These are phyloP conservation scores for Gasteruption jaculator DNA, from an alignment of 2,888 invertebrate genomes.

Conservation along the genomic window DNA sequence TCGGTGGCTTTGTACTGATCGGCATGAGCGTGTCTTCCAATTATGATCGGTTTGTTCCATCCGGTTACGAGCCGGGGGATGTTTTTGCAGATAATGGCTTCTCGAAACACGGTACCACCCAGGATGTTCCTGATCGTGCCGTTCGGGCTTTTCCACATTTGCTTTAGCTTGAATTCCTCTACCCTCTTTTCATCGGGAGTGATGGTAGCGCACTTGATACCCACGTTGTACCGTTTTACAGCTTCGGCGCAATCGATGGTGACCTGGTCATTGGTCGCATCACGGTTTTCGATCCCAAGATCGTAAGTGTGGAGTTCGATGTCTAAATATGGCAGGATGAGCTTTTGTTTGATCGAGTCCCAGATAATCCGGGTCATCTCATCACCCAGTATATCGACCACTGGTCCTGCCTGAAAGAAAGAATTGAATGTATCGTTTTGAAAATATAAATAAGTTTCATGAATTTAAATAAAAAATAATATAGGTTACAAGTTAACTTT, in stretches of 20 bases:
- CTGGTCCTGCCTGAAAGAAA: slow-evolving; percentile 67
- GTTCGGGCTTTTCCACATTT: slow-evolving; percentile 91
- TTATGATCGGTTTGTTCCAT: slow-evolving; percentile 96
- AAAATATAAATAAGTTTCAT: slow-evolving; percentile 11
- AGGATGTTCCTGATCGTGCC: slow-evolving; percentile 85
- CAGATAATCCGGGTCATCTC: slow-evolving; percentile 98
- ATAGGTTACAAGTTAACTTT: not conserved
- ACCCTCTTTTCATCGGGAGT: slow-evolving; percentile 97
- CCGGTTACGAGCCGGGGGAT: slow-evolving; percentile 92
- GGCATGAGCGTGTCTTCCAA: slow-evolving; percentile 97
- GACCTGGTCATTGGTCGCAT: slow-evolving; percentile 90
- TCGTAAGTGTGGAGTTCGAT: slow-evolving; percentile 92
- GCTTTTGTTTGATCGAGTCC: slow-evolving; percentile 95
- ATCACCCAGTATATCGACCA: slow-evolving; percentile 91
- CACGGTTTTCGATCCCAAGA: slow-evolving; percentile 91
- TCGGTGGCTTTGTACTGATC: slow-evolving; percentile 98
- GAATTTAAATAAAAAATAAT: slow-evolving; percentile 8
- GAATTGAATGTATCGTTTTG: too few relatives aligned
- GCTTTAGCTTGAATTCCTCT: slow-evolving; percentile 80
- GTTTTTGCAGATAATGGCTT: slow-evolving; percentile 86
- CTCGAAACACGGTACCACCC: slow-evolving; percentile 79
- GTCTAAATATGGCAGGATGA: slow-evolving; percentile 93
- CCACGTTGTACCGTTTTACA: slow-evolving; percentile 94
- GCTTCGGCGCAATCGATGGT: slow-evolving; percentile 97
- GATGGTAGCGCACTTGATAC: slow-evolving; percentile 98